phyloP scores from a whole-genome alignment of 1,140 invertebrate genomes.

The Neuroterus valhalla region DNA sequence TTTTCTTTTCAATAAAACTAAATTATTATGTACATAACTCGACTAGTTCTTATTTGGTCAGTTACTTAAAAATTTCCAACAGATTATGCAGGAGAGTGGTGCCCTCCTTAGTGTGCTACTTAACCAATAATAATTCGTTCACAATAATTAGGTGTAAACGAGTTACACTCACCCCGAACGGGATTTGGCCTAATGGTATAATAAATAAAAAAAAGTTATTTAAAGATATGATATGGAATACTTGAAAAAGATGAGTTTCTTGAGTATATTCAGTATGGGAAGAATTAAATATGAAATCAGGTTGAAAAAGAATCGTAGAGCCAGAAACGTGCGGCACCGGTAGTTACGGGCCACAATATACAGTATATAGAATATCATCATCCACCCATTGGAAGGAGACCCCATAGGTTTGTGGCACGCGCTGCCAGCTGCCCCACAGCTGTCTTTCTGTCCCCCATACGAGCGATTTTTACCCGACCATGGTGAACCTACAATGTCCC shows the following conservation, averaged over 20 bases:
- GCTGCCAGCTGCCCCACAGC: constrained; percentile 75
- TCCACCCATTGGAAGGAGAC: constrained; percentile 65
- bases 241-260: neutral
- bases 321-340: constrained; percentile 18
- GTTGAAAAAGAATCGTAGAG: constrained; percentile 20
- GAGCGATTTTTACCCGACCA: constrained; percentile 63
- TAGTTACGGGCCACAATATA: constrained; percentile 40
- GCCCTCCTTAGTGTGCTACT: too few relatives aligned
- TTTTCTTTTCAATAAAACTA: too few relatives aligned
- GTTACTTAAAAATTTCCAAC: too few relatives aligned
- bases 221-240: too few relatives aligned
- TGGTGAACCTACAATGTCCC: constrained; percentile 50
- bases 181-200: too few relatives aligned
- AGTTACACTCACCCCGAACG: too few relatives aligned
- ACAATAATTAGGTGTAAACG: too few relatives aligned
- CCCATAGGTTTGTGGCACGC: constrained; percentile 75
- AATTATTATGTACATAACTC: too few relatives aligned
- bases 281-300: constrained; percentile 25
- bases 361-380: constrained; percentile 64
- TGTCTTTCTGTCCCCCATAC: constrained; percentile 68
- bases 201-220: too few relatives aligned
- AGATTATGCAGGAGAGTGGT: too few relatives aligned
- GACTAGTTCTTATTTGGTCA: too few relatives aligned
- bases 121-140: too few relatives aligned
- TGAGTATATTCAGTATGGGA: neutral